phyloP scores from a whole-genome alignment of 2,888 invertebrate genomes.

The Microlaimidae sp. region DNA sequence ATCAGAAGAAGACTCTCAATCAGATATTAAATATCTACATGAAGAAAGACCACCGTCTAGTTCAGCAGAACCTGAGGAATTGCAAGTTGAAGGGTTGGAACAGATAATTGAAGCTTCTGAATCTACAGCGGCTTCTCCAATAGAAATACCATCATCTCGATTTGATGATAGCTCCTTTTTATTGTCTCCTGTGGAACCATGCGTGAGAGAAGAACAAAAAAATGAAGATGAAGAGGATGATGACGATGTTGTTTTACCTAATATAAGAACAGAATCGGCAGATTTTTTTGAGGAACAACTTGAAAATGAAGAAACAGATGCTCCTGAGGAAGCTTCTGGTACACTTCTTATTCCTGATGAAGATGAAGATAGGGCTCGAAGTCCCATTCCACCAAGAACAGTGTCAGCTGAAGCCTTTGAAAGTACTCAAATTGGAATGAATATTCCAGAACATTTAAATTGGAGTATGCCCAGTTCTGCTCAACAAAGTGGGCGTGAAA shows the following conservation, averaged over 20 bases:
- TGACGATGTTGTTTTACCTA: too few relatives aligned
- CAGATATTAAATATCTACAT: slow-evolving; percentile 6
- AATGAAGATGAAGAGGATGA: neutral
- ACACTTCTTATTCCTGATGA: slow-evolving; percentile 18
- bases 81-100: slow-evolving; percentile 14
- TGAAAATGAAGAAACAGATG: neutral
- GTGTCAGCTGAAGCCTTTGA: neutral
- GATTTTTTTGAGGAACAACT: too few relatives aligned
- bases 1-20: slow-evolving; percentile 18
- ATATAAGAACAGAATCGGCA: too few relatives aligned
- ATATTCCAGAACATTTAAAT: too few relatives aligned
- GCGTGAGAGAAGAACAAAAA: neutral
- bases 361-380: slow-evolving; percentile 23
- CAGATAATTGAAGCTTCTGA: slow-evolving; percentile 13
- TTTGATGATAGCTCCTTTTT: too few relatives aligned
- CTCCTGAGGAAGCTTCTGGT: slow-evolving; percentile 11
- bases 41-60: slow-evolving; percentile 15
- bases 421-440: too few relatives aligned
- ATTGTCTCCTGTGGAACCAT: too few relatives aligned
- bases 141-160: too few relatives aligned
- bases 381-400: slow-evolving; percentile 22
- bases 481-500: too few relatives aligned
- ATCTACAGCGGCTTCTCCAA: neutral
- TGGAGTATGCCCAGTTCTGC: too few relatives aligned
- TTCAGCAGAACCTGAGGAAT: too few relatives aligned